A percentile compares a stretch with the other conserved stretches of the same genome.
phyloP scores from a whole-genome alignment of 2,113 vertebrate species.

The Equus quagga region DNA sequence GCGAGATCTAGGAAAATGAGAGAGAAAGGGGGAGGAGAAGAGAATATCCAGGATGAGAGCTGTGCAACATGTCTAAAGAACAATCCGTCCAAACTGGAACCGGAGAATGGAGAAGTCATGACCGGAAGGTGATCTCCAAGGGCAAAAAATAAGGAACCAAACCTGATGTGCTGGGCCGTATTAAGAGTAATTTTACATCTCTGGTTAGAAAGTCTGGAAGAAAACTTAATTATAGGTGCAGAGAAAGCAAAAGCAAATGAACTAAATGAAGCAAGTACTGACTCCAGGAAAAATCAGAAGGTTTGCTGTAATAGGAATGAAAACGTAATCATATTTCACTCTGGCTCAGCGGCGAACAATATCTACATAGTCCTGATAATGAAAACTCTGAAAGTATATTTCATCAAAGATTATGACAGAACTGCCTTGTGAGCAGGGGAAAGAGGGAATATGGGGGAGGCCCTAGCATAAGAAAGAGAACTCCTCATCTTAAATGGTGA shows the following conservation, averaged over 20 bases:
- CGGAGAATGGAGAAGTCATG: background rate
- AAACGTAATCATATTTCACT: background rate
- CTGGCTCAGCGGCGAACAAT: background rate
- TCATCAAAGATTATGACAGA: background rate
- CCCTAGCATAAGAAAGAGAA: background rate
- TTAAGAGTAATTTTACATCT: background rate
- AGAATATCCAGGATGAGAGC: background rate
- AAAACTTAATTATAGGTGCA: background rate
- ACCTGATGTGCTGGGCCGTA: background rate
- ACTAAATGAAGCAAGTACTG: background rate
- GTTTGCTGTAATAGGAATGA: background rate
- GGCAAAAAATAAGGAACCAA: background rate
- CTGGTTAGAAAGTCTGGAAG: background rate
- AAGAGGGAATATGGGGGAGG: background rate
- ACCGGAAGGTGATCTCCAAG: background rate
- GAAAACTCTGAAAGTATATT: background rate
- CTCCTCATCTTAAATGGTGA: background rate
- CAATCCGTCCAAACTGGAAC: background rate
- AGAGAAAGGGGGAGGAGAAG: background rate
- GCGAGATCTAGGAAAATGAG: background rate
- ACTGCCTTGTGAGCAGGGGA: background rate
- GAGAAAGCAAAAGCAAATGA: background rate
- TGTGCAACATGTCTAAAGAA: background rate
- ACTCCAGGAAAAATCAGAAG: constrained; percentile 4
- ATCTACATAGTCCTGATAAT: background rate